These are phyloP conservation scores for Oscheius sp. DNA, from an alignment of 2,888 invertebrate genomes.

Conservation along the genomic window DNA sequence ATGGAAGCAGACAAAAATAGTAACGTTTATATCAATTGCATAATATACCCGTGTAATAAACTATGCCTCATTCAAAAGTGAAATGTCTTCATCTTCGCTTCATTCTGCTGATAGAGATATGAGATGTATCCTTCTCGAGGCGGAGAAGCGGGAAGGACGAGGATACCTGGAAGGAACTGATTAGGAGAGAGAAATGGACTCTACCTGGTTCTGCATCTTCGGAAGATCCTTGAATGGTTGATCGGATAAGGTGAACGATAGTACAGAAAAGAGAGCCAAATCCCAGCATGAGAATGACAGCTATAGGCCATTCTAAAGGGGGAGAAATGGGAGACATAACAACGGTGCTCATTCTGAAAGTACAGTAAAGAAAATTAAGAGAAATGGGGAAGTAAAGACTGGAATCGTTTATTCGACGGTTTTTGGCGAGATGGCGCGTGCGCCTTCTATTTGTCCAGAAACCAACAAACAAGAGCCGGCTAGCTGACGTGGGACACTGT, in stretches of 20 bases:
- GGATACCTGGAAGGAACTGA: constrained; percentile 2
- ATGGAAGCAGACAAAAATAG: too few relatives aligned
- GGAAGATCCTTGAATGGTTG: background rate
- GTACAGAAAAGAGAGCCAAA: constrained; percentile 20
- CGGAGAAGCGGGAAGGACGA: constrained; percentile 12
- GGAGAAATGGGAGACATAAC: constrained; percentile 24
- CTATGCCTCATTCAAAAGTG: constrained; percentile 1
- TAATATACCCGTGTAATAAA: background rate
- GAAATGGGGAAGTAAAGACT: background rate
- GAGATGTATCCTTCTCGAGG: constrained; percentile 26
- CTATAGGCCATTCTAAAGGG: constrained; percentile 23
- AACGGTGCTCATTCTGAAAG: constrained; percentile 13
- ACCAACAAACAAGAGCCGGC: constrained; percentile 8
- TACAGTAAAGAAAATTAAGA: background rate
- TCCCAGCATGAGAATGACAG: constrained; percentile 15
- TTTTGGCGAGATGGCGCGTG: constrained; percentile 8
- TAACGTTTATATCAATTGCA: too few relatives aligned
- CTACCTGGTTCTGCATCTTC: constrained; percentile 21
- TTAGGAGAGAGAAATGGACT: background rate
- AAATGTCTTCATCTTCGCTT: constrained; percentile 18
- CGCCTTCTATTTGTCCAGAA: constrained; percentile 25
- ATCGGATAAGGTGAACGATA: constrained; percentile 14
- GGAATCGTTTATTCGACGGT: background rate
- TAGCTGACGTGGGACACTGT: background rate
- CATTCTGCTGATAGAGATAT: constrained; percentile 29